Conservation (phyloP, 2,797 vertebrate genomes). For the Silurus aristotelis region DNA sequence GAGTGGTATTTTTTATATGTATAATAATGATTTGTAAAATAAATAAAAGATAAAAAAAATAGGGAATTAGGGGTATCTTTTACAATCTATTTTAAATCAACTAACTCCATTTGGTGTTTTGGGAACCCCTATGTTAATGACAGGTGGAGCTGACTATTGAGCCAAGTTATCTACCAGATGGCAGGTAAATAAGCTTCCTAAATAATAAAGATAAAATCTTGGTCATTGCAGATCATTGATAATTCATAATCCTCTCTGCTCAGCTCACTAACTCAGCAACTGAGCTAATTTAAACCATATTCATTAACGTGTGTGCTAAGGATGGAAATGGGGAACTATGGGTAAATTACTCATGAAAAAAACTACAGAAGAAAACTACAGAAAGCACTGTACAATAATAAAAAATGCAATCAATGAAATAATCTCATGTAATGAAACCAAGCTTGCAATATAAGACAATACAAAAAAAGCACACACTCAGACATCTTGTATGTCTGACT, state of each 20-base stretch:
- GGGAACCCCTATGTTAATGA: background rate
- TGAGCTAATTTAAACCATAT: background rate
- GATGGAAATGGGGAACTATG: slow-evolving; percentile 23
- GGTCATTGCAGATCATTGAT: background rate
- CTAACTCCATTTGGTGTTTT: background rate
- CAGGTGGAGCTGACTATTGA: background rate
- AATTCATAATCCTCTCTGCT: background rate
- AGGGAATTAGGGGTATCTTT: too few relatives aligned
- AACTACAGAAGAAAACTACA: background rate
- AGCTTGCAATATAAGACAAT: background rate
- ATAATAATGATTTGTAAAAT: background rate
- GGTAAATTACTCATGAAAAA: slow-evolving; percentile 27
- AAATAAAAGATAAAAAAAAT: background rate
- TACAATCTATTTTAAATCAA: background rate
- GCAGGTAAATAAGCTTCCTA: background rate
- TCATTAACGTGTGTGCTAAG: background rate
- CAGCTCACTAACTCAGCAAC: background rate
- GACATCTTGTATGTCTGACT: background rate
- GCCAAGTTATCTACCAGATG: background rate
- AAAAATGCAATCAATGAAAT: background rate
- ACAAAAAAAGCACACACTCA: background rate
- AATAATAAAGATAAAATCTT: background rate
- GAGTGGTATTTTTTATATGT: too few relatives aligned
- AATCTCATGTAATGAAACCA: background rate
- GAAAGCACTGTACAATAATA: slow-evolving; percentile 46